A percentile compares a stretch with the other conserved stretches of the same genome.
phyloP scores from a whole-genome alignment of 2,113 vertebrate species.

The Apodemus speciosus region DNA sequence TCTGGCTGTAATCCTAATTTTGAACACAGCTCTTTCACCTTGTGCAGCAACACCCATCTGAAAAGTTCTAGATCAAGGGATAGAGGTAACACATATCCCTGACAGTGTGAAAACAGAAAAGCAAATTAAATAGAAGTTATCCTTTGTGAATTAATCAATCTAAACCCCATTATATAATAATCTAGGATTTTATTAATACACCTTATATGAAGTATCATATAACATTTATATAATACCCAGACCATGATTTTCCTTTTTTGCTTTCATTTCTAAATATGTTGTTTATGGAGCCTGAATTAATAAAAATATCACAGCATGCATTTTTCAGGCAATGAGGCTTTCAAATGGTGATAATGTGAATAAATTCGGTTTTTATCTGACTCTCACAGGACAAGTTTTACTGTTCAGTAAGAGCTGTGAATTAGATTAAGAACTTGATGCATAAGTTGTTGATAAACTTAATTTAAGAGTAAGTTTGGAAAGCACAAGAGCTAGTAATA shows the following conservation, averaged over 20 bases:
- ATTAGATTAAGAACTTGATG: conserved; percentile 26
- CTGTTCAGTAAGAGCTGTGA: neutral
- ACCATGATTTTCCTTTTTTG: neutral
- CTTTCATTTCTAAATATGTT: conserved; percentile 18
- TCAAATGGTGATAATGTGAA: conserved; percentile 39
- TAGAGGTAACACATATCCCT: conserved; percentile 8
- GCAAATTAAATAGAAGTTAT: conserved; percentile 38
- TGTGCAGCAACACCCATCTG: neutral
- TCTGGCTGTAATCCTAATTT: conserved; percentile 21
- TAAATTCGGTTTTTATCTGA: conserved; percentile 45
- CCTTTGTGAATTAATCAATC: conserved; percentile 28
- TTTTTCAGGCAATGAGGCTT: conserved; percentile 38
- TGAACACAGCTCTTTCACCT: neutral
- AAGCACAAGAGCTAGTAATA: neutral
- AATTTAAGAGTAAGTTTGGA: conserved; percentile 30
- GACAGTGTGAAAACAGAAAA: conserved; percentile 43
- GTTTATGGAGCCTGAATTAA: conserved; percentile 4
- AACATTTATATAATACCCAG: neutral
- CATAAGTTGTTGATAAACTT: neutral
- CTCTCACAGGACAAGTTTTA: neutral
- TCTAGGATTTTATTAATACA: neutral
- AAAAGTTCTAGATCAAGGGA: conserved; percentile 6
- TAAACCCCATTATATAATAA: neutral
- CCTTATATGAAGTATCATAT: neutral
- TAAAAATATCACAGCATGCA: neutral